These are phyloP conservation scores for Chaetodon auriga DNA, from an alignment of 2,113 vertebrate species.

Conservation along the genomic window DNA sequence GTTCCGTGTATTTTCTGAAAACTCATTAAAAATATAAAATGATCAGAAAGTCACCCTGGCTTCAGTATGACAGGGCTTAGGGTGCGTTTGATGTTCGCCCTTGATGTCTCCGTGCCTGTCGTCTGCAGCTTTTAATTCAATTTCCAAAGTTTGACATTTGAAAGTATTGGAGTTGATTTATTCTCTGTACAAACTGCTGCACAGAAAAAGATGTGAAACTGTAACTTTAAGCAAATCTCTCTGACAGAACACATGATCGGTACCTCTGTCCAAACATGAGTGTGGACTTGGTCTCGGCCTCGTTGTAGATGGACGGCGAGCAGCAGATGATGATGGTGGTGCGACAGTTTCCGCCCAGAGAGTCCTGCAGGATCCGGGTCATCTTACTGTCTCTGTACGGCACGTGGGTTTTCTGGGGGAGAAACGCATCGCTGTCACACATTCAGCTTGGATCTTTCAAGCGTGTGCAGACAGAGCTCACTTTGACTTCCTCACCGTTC, in stretches of 20 bases:
- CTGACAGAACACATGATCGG: background rate
- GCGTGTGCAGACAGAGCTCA: background rate
- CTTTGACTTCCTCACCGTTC: slow-evolving; percentile 72
- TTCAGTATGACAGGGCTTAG: too few relatives aligned
- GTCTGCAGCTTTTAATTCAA: too few relatives aligned
- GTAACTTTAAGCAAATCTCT: too few relatives aligned
- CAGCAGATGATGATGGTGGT: slow-evolving; percentile 97
- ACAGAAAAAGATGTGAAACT: too few relatives aligned
- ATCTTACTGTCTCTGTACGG: slow-evolving; percentile 97
- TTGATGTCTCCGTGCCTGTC: too few relatives aligned
- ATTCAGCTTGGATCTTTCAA: background rate
- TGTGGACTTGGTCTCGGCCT: slow-evolving; percentile 94
- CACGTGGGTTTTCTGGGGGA: slow-evolving; percentile 91
- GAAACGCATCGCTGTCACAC: fast-evolving
- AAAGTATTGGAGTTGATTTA: too few relatives aligned
- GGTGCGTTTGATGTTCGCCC: too few relatives aligned
- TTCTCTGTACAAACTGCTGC: too few relatives aligned
- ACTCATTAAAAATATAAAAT: too few relatives aligned
- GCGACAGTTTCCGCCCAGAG: slow-evolving; percentile 94
- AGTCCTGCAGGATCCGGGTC: slow-evolving; percentile 96
- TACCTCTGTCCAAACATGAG: slow-evolving; percentile 97
- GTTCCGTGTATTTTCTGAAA: too few relatives aligned
- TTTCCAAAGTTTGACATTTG: too few relatives aligned
- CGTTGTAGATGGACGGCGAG: slow-evolving; percentile 94
- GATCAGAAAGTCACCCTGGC: too few relatives aligned